Percentiles rank a stretch among this genome's conserved stretches.
Evolutionary conservation across 1,140 invertebrate genomes (phyloP).

Genomic region (Periplaneta americana): DNA sequence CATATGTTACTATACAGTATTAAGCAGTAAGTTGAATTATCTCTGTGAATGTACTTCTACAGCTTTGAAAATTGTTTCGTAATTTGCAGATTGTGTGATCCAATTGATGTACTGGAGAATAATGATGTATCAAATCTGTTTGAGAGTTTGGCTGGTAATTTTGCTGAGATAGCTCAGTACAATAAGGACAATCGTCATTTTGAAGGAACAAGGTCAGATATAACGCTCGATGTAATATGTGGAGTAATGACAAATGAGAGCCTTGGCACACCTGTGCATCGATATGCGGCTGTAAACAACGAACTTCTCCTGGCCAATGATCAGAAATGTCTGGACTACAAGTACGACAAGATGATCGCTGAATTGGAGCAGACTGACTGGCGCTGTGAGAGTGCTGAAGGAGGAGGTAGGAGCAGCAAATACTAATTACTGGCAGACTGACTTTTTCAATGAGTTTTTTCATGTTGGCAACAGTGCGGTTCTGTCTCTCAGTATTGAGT

Average conservation of each 20-base stretch:
- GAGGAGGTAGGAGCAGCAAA: no score
- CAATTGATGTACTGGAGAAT: constrained; percentile 55
- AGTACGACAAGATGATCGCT: constrained; percentile 72
- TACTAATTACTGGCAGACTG: no score
- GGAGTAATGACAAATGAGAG: constrained; percentile 62
- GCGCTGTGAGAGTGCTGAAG: constrained; percentile 52
- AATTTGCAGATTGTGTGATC: constrained; percentile 66
- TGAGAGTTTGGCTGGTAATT: constrained; percentile 73
- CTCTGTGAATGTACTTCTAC: not conserved
- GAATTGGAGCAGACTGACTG: constrained; percentile 65
- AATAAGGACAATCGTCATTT: constrained; percentile 85
- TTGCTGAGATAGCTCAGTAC: constrained; percentile 87
- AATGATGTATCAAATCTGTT: constrained; percentile 78
- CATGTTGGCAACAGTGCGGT: no score
- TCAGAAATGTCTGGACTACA: constrained; percentile 79
- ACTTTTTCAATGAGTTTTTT: no score
- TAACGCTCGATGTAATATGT: constrained; percentile 78
- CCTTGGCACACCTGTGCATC: constrained; percentile 53
- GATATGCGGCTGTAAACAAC: constrained; percentile 66
- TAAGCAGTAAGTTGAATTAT: not conserved
- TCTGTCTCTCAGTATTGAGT: no score
- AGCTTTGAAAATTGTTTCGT: no score
- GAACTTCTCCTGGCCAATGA: constrained; percentile 60
- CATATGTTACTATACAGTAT: not conserved
- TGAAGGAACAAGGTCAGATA: constrained; percentile 54